Base-by-base conservation (phyloP, 23 tunicate species). In the Trididemnum nubilum region DNA sequence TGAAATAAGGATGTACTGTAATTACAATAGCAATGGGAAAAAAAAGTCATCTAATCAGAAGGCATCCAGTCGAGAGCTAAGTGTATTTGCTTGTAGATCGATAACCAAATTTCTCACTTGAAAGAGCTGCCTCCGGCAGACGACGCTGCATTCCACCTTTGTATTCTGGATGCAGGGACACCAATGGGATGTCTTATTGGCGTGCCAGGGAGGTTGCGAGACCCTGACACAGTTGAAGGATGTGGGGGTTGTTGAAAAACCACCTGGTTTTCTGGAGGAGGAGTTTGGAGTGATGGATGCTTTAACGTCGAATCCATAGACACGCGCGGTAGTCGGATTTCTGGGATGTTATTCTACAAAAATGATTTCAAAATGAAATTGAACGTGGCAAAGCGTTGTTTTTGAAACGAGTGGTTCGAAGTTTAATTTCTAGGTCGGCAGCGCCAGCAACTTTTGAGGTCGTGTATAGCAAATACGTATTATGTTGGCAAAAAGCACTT, bases 311-410 rank as follows among this genome's bases (percentile, higher is more conserved):
- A 81, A 1, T 38, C 87, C 0, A 44, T 28, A 24, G 87, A 88
- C 34, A 85, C 89, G 21, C 98, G 79, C 1, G 98, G 98, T 1
- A 93, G 72, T 35, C 98, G 75, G 73, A 93, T 93, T 37, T 93
- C 98, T 12, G 98, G 98, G 21, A 93, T 87, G 65, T 85, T 85
- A 73, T 73, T 88, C 78, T 82, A 64, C 19, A 37, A 86, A 19
- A 40, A 58, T 49, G 22, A n/a, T n/a, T n/a, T n/a, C n/a, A n/a
- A n/a, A n/a, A n/a, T n/a, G n/a, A 60, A n/a, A n/a, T n/a, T n/a
- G n/a, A n/a, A n/a, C n/a, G n/a, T n/a, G n/a, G n/a, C n/a, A n/a
- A 22, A 23, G 19, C 58, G 19, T 15, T 15, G 15, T 50, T 50
- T 19, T 50, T 15, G 58, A 15, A 50, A 50, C 19, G 58, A 50